Percentiles rank a stretch among this genome's conserved stretches.
These are phyloP conservation scores for Tiliqua scincoides DNA, from an alignment of 2,113 vertebrate species.

Conservation along the genomic window DNA sequence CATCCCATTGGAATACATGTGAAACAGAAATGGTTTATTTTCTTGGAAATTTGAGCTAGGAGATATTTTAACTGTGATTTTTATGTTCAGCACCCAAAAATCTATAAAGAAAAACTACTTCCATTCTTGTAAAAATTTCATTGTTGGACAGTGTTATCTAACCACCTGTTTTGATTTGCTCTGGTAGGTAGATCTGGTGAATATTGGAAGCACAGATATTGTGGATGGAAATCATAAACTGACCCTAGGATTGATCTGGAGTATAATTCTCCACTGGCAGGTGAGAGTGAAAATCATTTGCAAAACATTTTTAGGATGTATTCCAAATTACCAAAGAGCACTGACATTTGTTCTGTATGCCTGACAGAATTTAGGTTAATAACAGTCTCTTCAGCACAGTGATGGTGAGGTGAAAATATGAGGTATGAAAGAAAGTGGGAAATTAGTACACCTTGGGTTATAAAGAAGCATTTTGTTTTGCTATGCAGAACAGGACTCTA, in stretches of 20 bases:
- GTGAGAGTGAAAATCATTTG: conserved; percentile 70
- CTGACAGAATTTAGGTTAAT: not conserved
- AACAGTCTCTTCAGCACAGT: not conserved
- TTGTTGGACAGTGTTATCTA: too few relatives aligned
- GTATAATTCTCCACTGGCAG: conserved; percentile 99
- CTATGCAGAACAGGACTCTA: not conserved
- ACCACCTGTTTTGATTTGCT: not conserved
- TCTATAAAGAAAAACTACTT: too few relatives aligned
- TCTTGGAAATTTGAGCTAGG: too few relatives aligned
- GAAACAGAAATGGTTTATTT: too few relatives aligned
- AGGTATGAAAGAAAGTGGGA: too few relatives aligned
- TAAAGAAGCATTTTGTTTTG: not conserved
- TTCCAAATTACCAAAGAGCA: not conserved
- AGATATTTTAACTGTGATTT: too few relatives aligned
- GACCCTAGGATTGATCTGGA: conserved; percentile 98
- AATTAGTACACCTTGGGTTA: not conserved
- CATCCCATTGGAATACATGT: too few relatives aligned
- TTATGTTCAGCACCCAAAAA: too few relatives aligned
- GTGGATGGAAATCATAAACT: conserved; percentile 99
- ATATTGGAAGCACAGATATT: conserved; percentile 95
- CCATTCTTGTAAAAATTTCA: too few relatives aligned
- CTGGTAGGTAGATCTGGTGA: conserved; percentile 93
- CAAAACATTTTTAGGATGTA: not conserved
- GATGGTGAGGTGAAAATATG: too few relatives aligned
- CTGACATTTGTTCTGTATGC: not conserved